Base-by-base conservation (phyloP, 2,113 vertebrate genomes). In the Phalacrocorax pelagicus region DNA sequence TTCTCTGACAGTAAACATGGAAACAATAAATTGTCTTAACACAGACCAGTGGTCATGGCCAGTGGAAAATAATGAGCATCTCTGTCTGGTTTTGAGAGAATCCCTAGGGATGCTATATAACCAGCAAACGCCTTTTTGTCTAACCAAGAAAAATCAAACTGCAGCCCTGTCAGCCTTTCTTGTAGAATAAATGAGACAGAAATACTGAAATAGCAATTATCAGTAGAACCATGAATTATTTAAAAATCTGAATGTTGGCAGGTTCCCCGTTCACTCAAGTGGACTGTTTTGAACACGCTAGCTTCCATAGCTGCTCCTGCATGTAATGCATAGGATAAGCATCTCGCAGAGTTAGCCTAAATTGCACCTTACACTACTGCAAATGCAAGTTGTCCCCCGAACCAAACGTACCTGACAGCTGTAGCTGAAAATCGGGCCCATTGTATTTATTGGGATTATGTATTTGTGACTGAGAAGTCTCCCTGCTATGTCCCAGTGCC, bases 151-250 rank as follows among this genome's bases (percentile, higher is more conserved):
- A 96, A 95, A 88, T 66, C 40, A 86, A 74, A 52, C 73, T 70
- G 84, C 63, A 96, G 62, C 57, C 46, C 80, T 82, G 38, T 77
- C 81, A 92, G 75, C 26, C 75, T 91, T 97, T 69, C 84, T 73
- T 81, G 89, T 91, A 80, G 8, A 93, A 83, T 42, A 86, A 94
- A 96, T 88, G 93, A 96, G 70, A 96, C 78, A 86, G 85, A 97
- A 97, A 97, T 70, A 94, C 71, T 67, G 70, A 96, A 97, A 55
- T 49, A 93, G 86, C 69, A 97, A 91, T 96, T 95, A 88, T 59
- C 52, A 27, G 34, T 19, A 63, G 72, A 87, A 51, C 63, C 54
- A 91, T 88, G 86, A 92, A 96, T 90, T 96, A 97, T 93, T 87
- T 46, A 87, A 57, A 89, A 58, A 93, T 42, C 86, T 77, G 92